Evolutionary conservation across 2,113 vertebrate genomes (phyloP), one percentile per base, ranked within the genome.

Genomic region (Hippocampus barbouri): DNA sequence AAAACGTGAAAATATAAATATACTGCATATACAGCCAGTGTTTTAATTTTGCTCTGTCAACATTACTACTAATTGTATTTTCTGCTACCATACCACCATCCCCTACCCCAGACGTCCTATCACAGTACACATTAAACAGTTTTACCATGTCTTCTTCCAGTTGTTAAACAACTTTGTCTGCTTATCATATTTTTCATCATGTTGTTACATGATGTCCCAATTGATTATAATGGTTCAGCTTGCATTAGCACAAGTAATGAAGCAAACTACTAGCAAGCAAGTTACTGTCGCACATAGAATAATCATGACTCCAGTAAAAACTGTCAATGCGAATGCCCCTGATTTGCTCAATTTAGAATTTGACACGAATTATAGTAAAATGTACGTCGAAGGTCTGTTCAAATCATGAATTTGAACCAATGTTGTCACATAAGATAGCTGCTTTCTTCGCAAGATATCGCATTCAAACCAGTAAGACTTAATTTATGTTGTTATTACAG

Each of bases 31-130:
- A 25, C 5, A 45, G 63, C 21, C 45, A 65, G 25, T 45, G 40
- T 66, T 61, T 34, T 43, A 82, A 70, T 38, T 27, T 66, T 43
- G 41, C 76, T 70, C 78, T 85, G 74, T 79, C 78, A 86, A 74
- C 54, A 72, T 81, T 73, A 79, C 68, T 76, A 72, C 76, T 73
- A 69, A 72, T 51, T 12, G 77, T 82, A 85, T 78, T 71, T 76
- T 59, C 70, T 71, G 41, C 69, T 34, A 23, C 69, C 60, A 65
- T 51, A 27, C 21, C 38, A 53, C 65, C 74, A 23, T 40, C 84
- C 75, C 78, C 51, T n/a, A 76, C 38, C 60, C 4, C 61, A 21
- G 34, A 21, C 61, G 12, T n/a, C 23, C 5, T 14, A 6, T 27
- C 8, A 54, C 53, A 54, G 21, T 10, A n/a, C 18, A 54, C 53